A percentile compares a stretch with the other conserved stretches of the same genome.
phyloP scores from a whole-genome alignment of 2,113 vertebrate genomes.

The Rhinolophus sinicus region DNA sequence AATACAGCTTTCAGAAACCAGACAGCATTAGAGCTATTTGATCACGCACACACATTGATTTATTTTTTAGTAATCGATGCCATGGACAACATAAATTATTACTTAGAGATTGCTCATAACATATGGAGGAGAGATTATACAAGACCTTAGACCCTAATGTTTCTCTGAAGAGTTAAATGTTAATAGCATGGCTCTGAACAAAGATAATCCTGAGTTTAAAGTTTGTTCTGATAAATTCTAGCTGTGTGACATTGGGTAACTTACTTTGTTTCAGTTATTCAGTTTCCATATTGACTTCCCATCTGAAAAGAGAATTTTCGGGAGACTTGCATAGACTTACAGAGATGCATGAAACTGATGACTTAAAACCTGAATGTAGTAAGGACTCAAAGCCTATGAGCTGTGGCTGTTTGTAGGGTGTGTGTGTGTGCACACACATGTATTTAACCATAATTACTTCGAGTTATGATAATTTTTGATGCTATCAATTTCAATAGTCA shows the following conservation, averaged over 20 bases:
- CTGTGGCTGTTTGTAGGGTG: neutral
- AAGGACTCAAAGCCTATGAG: neutral
- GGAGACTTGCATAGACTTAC: neutral
- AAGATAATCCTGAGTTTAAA: neutral
- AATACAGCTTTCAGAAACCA: neutral
- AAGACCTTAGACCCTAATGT: neutral
- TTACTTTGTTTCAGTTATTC: neutral
- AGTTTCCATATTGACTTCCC: neutral
- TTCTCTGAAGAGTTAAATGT: neutral
- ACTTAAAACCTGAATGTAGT: neutral
- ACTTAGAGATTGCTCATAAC: neutral
- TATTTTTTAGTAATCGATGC: neutral
- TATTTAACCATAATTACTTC: neutral
- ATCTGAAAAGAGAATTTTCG: neutral
- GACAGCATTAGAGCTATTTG: neutral
- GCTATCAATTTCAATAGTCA: neutral
- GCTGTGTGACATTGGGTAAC: neutral
- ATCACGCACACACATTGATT: no score
- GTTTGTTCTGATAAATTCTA: neutral
- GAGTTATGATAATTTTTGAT: neutral
- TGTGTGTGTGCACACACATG: neutral
- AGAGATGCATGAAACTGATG: neutral
- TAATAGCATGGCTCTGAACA: neutral
- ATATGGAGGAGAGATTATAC: neutral
- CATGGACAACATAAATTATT: neutral